Percentiles rank a stretch among this genome's conserved stretches.
Evolutionary conservation across 2,113 vertebrate species (phyloP).

Genomic region (Seriola aureovittata): DNA sequence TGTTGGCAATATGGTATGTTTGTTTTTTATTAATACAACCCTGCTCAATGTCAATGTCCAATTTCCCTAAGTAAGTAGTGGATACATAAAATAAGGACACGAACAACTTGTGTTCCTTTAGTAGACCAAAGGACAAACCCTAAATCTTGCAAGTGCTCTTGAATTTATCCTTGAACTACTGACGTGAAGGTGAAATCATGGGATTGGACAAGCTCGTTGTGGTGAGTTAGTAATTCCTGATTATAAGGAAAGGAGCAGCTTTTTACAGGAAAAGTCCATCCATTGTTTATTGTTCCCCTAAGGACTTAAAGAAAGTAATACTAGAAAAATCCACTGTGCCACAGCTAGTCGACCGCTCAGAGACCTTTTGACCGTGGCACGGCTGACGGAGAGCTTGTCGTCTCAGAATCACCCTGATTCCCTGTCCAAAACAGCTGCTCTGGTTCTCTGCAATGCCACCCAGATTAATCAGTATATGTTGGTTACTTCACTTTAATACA

Average conservation of each 20-base stretch:
- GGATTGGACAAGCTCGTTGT: not conserved
- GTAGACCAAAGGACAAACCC: not conserved
- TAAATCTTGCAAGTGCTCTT: slow-evolving; percentile 6
- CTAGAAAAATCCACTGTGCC: slow-evolving; percentile 23
- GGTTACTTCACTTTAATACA: not conserved
- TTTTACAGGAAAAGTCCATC: slow-evolving; percentile 36
- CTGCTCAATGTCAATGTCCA: not conserved
- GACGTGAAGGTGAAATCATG: not conserved
- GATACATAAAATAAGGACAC: no score
- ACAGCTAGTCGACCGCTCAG: slow-evolving; percentile 2
- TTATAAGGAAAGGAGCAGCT: slow-evolving; percentile 25
- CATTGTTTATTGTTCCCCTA: slow-evolving; percentile 43
- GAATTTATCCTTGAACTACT: not conserved
- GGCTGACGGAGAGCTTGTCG: not conserved
- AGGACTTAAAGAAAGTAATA: slow-evolving; percentile 35
- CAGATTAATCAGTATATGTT: slow-evolving; percentile 11
- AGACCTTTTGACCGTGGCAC: not conserved
- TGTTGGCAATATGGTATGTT: not conserved
- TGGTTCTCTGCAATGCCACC: not conserved
- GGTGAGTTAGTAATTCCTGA: slow-evolving; percentile 26
- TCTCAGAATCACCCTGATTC: slow-evolving; percentile 9
- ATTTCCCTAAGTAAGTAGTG: no score
- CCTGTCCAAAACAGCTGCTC: not conserved
- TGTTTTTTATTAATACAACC: not conserved
- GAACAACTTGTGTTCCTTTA: no score